phyloP scores from a whole-genome alignment of 2,888 invertebrate species.

The Rotaria socialis region DNA sequence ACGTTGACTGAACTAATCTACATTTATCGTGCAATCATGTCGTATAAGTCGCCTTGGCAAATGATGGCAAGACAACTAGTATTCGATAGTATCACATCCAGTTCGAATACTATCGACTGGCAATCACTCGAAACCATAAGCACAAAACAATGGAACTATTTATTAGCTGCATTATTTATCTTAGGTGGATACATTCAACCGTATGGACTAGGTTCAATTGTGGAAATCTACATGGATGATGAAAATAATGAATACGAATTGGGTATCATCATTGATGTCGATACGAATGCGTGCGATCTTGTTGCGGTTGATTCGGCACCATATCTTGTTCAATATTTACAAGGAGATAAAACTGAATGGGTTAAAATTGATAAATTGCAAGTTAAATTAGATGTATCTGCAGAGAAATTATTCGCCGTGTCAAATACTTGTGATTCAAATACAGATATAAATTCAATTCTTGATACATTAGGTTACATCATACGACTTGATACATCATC shows the following conservation, averaged over 20 bases:
- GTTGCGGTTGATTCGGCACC: too few relatives aligned
- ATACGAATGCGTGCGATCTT: neutral
- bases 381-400: neutral
- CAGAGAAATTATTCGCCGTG: neutral
- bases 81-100: neutral
- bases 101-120: neutral
- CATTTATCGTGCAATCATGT: neutral
- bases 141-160: neutral
- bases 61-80: neutral
- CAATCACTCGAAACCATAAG: neutral
- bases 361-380: neutral
- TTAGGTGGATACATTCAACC: slow-evolving; percentile 17
- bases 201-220: neutral
- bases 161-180: neutral
- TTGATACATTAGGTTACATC: neutral
- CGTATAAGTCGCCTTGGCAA: neutral
- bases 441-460: neutral
- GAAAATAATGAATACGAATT: neutral
- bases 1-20: neutral
- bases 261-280: neutral
- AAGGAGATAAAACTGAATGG: neutral
- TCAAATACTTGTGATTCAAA: neutral
- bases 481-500: neutral
- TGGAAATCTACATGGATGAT: neutral
- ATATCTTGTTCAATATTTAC: neutral